phyloP scores from a whole-genome alignment of 2,113 vertebrate species.

The Phainopepla nitens region DNA sequence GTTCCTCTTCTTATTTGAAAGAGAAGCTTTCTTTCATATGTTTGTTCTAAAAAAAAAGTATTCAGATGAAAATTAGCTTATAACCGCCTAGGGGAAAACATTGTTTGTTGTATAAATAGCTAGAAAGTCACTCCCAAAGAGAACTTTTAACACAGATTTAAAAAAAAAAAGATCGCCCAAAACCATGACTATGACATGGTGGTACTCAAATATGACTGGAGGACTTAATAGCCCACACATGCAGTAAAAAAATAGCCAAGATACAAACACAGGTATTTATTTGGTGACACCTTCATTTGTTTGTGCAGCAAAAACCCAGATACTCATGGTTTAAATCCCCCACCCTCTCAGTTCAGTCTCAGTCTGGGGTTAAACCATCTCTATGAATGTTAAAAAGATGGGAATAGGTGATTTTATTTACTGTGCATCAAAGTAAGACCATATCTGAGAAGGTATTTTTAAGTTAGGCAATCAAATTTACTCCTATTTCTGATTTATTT shows the following conservation, averaged over 20 bases:
- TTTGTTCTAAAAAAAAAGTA: not conserved
- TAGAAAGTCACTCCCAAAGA: not conserved
- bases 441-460: not conserved
- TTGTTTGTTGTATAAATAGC: not conserved
- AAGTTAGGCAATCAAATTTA: not conserved
- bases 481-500: not conserved
- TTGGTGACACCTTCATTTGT: not conserved
- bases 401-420: fast-evolving
- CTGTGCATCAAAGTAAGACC: fast-evolving
- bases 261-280: not conserved
- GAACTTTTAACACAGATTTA: not conserved
- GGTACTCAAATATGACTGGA: not conserved
- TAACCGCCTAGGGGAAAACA: not conserved
- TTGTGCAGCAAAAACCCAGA: not conserved
- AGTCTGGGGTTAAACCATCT: fast-evolving
- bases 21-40: not conserved
- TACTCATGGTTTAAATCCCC: not conserved
- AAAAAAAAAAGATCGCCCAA: not conserved
- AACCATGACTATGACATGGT: not conserved
- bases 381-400: not conserved
- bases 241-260: not conserved
- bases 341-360: not conserved
- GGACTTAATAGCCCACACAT: not conserved
- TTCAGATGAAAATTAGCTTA: not conserved
- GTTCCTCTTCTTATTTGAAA: not conserved